phyloP scores from a whole-genome alignment of 2,888 invertebrate species.

The Laothoe populi region DNA sequence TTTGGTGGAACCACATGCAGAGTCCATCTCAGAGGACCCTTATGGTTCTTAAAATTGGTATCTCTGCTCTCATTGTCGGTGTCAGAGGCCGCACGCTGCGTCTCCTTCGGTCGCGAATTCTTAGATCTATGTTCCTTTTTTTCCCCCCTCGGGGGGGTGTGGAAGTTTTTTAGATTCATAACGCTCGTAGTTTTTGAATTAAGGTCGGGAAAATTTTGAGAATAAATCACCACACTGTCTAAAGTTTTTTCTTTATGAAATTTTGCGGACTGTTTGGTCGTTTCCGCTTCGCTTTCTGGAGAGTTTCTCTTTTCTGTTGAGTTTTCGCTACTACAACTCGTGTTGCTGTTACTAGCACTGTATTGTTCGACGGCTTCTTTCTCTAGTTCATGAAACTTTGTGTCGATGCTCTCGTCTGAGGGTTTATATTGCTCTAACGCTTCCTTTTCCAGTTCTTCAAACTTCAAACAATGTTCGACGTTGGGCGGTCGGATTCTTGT shows the following conservation, averaged over 20 bases:
- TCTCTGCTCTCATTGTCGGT: slow-evolving; percentile 74
- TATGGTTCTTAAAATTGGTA: slow-evolving; percentile 56
- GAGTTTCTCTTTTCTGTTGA: slow-evolving; percentile 65
- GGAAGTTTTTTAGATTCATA: slow-evolving; percentile 82
- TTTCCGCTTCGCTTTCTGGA: slow-evolving; percentile 55
- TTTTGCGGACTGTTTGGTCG: slow-evolving; percentile 61
- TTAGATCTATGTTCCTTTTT: slow-evolving; percentile 75
- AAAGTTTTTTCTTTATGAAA: slow-evolving; percentile 74
- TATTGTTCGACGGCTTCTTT: slow-evolving; percentile 88
- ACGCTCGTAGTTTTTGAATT: slow-evolving; percentile 69
- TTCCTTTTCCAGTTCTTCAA: slow-evolving; percentile 85
- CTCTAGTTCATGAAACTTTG: slow-evolving; percentile 86
- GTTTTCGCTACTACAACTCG: slow-evolving; percentile 77
- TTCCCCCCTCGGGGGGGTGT: slow-evolving; percentile 83
- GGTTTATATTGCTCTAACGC: slow-evolving; percentile 86
- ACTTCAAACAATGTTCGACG: slow-evolving; percentile 71
- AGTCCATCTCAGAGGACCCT: slow-evolving; percentile 70
- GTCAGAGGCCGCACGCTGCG: slow-evolving; percentile 72
- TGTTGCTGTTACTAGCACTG: slow-evolving; percentile 79
- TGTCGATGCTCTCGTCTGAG: slow-evolving; percentile 84
- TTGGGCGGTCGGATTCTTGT: slow-evolving; percentile 62
- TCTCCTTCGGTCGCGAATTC: slow-evolving; percentile 61
- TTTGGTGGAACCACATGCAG: slow-evolving; percentile 70
- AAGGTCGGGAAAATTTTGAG: slow-evolving; percentile 78
- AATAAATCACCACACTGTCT: slow-evolving; percentile 76